Evolutionary conservation across 2,888 invertebrate genomes (phyloP), one percentile per base, ranked within the genome.

Genomic region (Steromphala cineraria): DNA sequence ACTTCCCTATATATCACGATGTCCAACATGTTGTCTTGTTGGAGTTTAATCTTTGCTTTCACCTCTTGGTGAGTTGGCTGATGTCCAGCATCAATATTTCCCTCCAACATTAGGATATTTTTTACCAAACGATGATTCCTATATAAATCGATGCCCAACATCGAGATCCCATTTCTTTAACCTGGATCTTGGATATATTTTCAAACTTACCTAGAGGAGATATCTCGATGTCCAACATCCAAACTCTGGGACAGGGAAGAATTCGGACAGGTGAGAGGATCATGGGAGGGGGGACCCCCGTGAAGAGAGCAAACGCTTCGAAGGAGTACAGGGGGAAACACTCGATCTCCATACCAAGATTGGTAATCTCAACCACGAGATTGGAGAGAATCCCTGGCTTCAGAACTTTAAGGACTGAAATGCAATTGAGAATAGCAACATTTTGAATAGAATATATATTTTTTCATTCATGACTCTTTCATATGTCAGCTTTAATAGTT

Each of bases 231-330:
- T 46, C 40, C 71, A 74, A n/a, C 40, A 17, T 28, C 19, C 19
- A 36, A 3, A 46, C 46, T 31, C 71, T 40, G 40, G 71, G 31
- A 17, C 71, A 46, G 71, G 71, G 71, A 7, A 74, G 71, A 74
- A 13, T 13, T 5, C 40, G 8, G 17, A 46, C 31, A 36, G 71
- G 71, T 15, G 71, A 19, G 15, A 19, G 17, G 40, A 36, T 10
- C 19, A 46, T 36, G 31, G 71, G 46, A 17, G 71, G 71, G 13
- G 36, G 67, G 7, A 52, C 78, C 36, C 78, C 78, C 5, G 28
- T n/a, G 46, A 78, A 78, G 10, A 67, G 46, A 7, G 78, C 28
- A 52, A 78, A 78, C 28, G 78, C 78, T 52, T 78, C 78, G 67
- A 78, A 78, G 15, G 78, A 62, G 67, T 78, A 78, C 67, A 78